phyloP scores from a whole-genome alignment of 2,797 vertebrate species.

The Scomberomorus guttatus region DNA sequence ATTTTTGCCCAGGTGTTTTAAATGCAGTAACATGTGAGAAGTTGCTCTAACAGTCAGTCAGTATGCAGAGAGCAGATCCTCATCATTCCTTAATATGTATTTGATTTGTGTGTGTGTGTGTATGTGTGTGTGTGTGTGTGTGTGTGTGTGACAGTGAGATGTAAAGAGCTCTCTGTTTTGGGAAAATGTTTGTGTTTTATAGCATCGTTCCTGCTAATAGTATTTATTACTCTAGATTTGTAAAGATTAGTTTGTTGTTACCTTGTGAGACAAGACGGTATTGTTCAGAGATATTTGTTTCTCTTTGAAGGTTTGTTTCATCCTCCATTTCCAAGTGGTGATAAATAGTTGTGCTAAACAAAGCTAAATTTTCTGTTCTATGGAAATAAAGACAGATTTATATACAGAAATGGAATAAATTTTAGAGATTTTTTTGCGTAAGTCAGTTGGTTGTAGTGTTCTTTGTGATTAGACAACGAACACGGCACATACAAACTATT shows the following conservation, averaged over 20 bases:
- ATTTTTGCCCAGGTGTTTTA: slow-evolving; percentile 58
- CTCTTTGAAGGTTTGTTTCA: slow-evolving; percentile 60
- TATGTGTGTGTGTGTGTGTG: slow-evolving; percentile 28
- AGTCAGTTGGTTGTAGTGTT: slow-evolving; percentile 53
- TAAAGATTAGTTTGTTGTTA: slow-evolving; percentile 78
- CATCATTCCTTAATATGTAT: slow-evolving; percentile 58
- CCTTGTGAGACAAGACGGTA: slow-evolving; percentile 74
- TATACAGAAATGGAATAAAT: slow-evolving; percentile 80
- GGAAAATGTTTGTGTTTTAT: slow-evolving; percentile 69
- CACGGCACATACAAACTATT: slow-evolving; percentile 43
- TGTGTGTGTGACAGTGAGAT: slow-evolving; percentile 41
- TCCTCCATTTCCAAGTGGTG: slow-evolving; percentile 70
- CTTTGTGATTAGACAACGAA: slow-evolving; percentile 42
- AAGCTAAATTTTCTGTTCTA: slow-evolving; percentile 64
- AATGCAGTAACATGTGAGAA: slow-evolving; percentile 73
- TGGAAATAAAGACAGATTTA: slow-evolving; percentile 81
- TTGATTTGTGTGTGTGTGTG: slow-evolving; percentile 28
- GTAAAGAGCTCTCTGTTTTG: slow-evolving; percentile 15
- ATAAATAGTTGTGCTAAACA: slow-evolving; percentile 70
- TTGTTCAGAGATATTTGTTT: slow-evolving; percentile 74
- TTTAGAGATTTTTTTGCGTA: slow-evolving; percentile 69
- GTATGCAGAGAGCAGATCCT: slow-evolving; percentile 52
- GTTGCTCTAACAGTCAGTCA: slow-evolving; percentile 48
- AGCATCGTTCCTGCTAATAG: slow-evolving; percentile 75
- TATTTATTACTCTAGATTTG: slow-evolving; percentile 86